phyloP scores from a whole-genome alignment of 2,888 invertebrate species.

The Steromphala cineraria region DNA sequence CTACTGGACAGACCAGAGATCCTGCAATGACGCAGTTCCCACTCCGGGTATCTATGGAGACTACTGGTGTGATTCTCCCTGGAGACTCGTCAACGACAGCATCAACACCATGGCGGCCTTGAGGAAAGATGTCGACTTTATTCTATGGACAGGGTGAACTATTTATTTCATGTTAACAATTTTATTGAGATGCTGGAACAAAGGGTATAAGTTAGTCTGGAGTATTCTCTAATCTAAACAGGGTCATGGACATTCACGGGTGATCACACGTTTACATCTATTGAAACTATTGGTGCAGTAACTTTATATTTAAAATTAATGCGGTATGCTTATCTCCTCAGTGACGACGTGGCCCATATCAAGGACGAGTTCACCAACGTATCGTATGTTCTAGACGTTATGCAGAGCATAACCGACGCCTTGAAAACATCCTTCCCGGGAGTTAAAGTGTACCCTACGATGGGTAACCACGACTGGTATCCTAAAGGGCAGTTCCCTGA shows the following conservation, averaged over 20 bases:
- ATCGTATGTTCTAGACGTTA: slow-evolving; percentile 83
- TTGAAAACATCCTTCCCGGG: slow-evolving; percentile 78
- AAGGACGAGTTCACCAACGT: slow-evolving; percentile 83
- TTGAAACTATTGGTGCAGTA: neutral
- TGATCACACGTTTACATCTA: too few relatives aligned
- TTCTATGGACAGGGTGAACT: slow-evolving; percentile 93
- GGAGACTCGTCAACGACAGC: slow-evolving; percentile 90
- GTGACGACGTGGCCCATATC: slow-evolving; percentile 88
- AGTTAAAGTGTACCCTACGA: slow-evolving; percentile 79
- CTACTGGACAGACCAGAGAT: slow-evolving; percentile 51
- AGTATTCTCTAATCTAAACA: too few relatives aligned
- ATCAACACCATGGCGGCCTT: slow-evolving; percentile 89
- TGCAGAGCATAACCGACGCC: slow-evolving; percentile 84
- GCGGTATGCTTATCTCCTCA: slow-evolving; percentile 72
- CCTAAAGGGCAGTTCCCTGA: slow-evolving; percentile 78
- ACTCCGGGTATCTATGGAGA: slow-evolving; percentile 82
- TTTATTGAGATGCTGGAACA: too few relatives aligned
- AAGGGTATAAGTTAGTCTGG: too few relatives aligned
- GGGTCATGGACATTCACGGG: too few relatives aligned
- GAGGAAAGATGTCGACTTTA: slow-evolving; percentile 91
- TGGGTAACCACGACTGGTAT: slow-evolving; percentile 89
- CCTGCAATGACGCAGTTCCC: slow-evolving; percentile 50
- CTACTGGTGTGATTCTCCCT: slow-evolving; percentile 92
- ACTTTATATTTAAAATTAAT: neutral
- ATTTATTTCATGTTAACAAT: neutral